phyloP scores from a whole-genome alignment of 37 sponge, comb jelly and placozoan species.

The Trichoplax adhaerens region DNA sequence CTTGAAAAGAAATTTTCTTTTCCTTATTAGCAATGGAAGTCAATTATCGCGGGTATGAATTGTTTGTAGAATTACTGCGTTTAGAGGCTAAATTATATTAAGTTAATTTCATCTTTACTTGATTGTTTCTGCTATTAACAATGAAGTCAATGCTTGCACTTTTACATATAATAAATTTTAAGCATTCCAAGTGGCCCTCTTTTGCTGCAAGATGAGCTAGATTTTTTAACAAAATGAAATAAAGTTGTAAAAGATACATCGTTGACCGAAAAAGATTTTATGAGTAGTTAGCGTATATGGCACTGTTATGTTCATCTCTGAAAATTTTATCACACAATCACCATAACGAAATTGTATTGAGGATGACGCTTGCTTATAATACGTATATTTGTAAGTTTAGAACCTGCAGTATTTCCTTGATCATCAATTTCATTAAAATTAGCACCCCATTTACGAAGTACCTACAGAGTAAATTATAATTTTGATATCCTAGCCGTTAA shows the following conservation, averaged over 20 bases:
- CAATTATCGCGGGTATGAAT: too few relatives aligned
- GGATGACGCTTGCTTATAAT: too few relatives aligned
- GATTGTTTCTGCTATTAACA: constrained; percentile 30
- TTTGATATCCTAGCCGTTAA: background rate
- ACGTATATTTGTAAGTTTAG: background rate
- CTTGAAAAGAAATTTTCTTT: too few relatives aligned
- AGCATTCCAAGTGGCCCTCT: constrained; percentile 59
- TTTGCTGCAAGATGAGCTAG: constrained; percentile 60
- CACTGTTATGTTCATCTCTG: background rate
- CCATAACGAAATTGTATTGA: background rate
- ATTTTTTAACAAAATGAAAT: background rate
- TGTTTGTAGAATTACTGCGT: too few relatives aligned
- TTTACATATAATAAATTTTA: constrained; percentile 28
- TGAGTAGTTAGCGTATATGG: background rate
- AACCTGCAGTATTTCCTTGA: constrained; percentile 31
- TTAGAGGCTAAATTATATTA: too few relatives aligned
- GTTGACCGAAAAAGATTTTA: background rate
- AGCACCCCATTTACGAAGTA: constrained; percentile 16
- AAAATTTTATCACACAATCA: background rate
- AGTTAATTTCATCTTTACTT: constrained; percentile 19
- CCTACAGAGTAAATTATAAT: constrained; percentile 7
- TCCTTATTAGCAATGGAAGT: too few relatives aligned
- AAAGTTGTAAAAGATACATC: background rate
- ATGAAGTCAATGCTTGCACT: constrained; percentile 14
- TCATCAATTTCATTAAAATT: constrained; percentile 19